Percentiles rank a stretch among this genome's conserved stretches.
phyloP scores from a whole-genome alignment of 2,113 vertebrate genomes.

The Meleagris gallopavo region DNA sequence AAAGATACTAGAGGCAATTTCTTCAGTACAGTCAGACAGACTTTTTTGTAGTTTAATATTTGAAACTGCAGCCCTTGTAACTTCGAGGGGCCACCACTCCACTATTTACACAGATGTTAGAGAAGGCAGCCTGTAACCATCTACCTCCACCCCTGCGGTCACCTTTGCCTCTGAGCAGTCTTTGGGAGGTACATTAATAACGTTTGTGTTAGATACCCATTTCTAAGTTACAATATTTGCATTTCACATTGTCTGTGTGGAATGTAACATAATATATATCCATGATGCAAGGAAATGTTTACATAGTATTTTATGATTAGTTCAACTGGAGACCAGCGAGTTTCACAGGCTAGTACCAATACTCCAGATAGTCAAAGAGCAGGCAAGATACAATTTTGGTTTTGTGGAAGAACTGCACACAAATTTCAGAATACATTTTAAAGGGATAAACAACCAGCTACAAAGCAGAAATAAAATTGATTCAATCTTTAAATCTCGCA shows the following conservation, averaged over 20 bases:
- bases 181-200: conserved; percentile 83
- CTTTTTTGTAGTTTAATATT: conserved; percentile 80
- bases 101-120: conserved; percentile 87
- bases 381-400: background rate
- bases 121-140: conserved; percentile 77
- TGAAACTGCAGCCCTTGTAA: conserved; percentile 75
- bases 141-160: conserved; percentile 78
- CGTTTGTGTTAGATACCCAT: conserved; percentile 79
- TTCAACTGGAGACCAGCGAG: conserved; percentile 57
- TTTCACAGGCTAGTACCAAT: conserved; percentile 64
- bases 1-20: conserved; percentile 64
- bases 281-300: conserved; percentile 70
- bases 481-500: conserved; percentile 9
- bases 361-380: background rate
- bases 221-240: conserved; percentile 78
- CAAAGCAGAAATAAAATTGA: conserved; percentile 32
- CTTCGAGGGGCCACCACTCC: conserved; percentile 68
- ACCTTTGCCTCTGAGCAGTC: conserved; percentile 84
- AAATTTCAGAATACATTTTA: conserved; percentile 38
- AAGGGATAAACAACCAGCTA: conserved; percentile 15
- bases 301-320: conserved; percentile 78
- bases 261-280: conserved; percentile 78
- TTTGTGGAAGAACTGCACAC: background rate
- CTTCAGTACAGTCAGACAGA: conserved; percentile 74
- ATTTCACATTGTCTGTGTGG: conserved; percentile 75